Evolutionary conservation across 2,797 vertebrate genomes (phyloP).

Genomic region (Crax fasciolata): DNA sequence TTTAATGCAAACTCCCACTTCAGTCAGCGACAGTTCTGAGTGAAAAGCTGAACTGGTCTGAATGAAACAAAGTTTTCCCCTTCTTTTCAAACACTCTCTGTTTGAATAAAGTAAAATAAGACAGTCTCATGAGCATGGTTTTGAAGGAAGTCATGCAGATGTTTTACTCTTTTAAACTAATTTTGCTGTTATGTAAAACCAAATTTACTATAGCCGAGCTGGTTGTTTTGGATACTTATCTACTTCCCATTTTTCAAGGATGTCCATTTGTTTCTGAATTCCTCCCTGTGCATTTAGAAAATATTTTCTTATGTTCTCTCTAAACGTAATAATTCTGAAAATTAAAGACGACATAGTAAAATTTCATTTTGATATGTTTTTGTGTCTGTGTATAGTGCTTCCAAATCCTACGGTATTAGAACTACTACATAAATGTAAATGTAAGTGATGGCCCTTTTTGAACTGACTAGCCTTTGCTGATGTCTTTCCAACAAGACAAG

Average conservation of each 20-base stretch:
- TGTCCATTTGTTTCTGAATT: background rate
- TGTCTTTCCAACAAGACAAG: constrained; percentile 29
- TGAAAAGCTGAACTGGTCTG: background rate
- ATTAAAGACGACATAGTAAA: background rate
- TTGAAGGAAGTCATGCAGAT: background rate
- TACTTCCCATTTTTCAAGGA: background rate
- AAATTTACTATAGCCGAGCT: background rate
- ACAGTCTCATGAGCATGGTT: background rate
- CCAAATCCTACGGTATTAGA: constrained; percentile 37
- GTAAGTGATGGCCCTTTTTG: constrained; percentile 17
- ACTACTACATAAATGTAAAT: constrained; percentile 16
- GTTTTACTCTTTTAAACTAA: background rate
- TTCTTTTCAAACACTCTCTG: background rate
- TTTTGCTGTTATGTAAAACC: background rate
- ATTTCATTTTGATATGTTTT: background rate
- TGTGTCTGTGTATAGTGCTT: background rate
- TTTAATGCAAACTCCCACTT: background rate
- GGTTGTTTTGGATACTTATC: background rate
- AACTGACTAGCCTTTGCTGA: background rate
- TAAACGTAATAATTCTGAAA: constrained; percentile 5
- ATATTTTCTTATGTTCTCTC: background rate
- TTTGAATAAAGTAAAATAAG: constrained; percentile 7
- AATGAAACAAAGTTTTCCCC: background rate
- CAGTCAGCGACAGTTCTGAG: background rate
- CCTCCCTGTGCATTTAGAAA: background rate